Evolutionary conservation across 1,140 invertebrate species (phyloP).

Genomic region (Platyscapa corneri): DNA sequence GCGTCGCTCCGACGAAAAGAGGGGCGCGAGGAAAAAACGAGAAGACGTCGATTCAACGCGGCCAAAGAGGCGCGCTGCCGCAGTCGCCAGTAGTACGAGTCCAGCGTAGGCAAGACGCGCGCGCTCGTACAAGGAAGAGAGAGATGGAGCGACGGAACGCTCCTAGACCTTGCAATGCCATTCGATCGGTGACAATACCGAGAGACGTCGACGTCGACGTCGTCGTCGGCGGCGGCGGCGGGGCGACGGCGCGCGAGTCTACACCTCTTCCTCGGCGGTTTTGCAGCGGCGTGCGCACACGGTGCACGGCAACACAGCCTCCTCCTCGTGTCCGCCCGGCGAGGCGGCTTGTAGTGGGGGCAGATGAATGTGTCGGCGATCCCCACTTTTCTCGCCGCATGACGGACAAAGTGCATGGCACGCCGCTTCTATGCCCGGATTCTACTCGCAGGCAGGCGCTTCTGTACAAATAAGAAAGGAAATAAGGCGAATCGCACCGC

Average conservation of each 20-base stretch:
- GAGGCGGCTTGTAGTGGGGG: too few species aligned
- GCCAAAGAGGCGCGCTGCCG: too few species aligned
- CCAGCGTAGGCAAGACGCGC: not conserved
- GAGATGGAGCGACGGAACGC: constrained; percentile 51
- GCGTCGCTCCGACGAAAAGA: too few species aligned
- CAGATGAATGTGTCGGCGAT: too few species aligned
- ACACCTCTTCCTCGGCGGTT: not conserved
- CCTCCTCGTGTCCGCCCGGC: constrained; percentile 44
- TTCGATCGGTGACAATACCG: constrained; percentile 74
- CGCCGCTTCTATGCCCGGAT: constrained; percentile 59
- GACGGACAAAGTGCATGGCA: not conserved
- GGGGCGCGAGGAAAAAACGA: too few species aligned
- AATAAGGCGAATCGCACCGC: not conserved
- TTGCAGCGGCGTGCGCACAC: not conserved
- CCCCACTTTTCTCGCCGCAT: too few species aligned
- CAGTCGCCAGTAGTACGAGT: constrained; percentile 23
- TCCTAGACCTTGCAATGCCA: constrained; percentile 77
- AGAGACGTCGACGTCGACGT: constrained; percentile 22
- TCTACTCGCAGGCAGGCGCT: constrained; percentile 7
- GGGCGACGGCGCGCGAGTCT: not conserved
- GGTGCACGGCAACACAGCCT: constrained; percentile 30
- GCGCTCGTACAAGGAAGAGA: not conserved
- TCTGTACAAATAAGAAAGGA: not conserved
- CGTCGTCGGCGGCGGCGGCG: not conserved
- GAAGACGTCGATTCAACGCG: too few species aligned